These are phyloP conservation scores for Hipparchia semele DNA, from an alignment of 2,888 invertebrate genomes.

Conservation along the genomic window DNA sequence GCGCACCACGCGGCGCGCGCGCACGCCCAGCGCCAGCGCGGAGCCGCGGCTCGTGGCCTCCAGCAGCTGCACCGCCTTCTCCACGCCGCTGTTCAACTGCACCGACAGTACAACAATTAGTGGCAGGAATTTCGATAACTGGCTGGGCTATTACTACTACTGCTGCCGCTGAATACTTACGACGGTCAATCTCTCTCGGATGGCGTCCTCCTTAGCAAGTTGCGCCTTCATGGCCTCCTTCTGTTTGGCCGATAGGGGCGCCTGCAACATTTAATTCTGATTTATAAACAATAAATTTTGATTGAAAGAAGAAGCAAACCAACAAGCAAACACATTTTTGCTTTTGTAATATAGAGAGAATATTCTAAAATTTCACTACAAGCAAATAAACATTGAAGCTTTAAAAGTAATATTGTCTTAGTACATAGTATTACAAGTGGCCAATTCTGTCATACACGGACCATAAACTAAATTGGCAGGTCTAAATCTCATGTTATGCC, in stretches of 20 bases:
- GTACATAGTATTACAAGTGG: too few relatives aligned
- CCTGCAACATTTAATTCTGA: constrained; percentile 46
- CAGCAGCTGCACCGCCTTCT: constrained; percentile 60
- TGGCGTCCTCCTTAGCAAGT: constrained; percentile 91
- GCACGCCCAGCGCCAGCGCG: constrained; percentile 60
- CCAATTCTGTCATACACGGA: too few relatives aligned
- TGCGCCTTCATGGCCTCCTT: constrained; percentile 95
- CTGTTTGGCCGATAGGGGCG: constrained; percentile 89
- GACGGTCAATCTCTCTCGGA: constrained; percentile 86
- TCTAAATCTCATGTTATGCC: too few relatives aligned
- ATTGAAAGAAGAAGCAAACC: too few relatives aligned
- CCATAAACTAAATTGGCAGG: too few relatives aligned
- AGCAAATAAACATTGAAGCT: too few relatives aligned
- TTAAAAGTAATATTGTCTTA: too few relatives aligned
- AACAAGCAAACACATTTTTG: too few relatives aligned
- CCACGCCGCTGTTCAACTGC: constrained; percentile 62
- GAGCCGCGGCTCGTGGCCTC: constrained; percentile 53
- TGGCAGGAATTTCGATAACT: background rate
- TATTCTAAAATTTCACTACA: too few relatives aligned
- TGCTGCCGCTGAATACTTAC: constrained; percentile 62
- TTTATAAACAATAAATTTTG: too few relatives aligned
- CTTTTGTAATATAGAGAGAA: too few relatives aligned
- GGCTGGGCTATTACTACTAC: background rate
- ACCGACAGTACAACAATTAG: background rate
- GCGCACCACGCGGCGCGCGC: constrained; percentile 55